Evolutionary conservation across 2,797 vertebrate genomes (phyloP), one percentile per base, ranked within the genome.

Genomic region (Anas flavirostris): DNA sequence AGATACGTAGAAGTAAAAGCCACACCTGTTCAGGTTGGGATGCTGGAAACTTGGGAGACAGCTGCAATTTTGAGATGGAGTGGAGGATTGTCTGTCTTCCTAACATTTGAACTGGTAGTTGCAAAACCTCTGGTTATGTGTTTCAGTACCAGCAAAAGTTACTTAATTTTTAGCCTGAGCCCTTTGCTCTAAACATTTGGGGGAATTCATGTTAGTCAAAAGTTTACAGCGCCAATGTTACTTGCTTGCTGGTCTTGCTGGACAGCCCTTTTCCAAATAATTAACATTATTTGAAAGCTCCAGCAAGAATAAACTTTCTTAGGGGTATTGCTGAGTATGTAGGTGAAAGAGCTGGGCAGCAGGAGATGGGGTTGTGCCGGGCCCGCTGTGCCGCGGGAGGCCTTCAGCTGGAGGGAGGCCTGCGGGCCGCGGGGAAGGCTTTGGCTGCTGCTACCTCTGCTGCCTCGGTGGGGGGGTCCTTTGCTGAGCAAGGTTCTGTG

Each of bases 161-260:
- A 66, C 26, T 46, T 78, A 43, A 43, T 66, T 69, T 82, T 56
- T 60, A 53, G 52, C 53, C 67, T 5, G 39, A 84, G 86, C 77
- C 90, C 90, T 97, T 95, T 96, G 84, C 94, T 82, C 93, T 73
- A 63, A 59, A 90, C 60, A 43, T 44, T 37, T 79, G n/a, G 82
- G 48, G 82, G 43, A 70, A 7, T 56, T 79, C 6, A 2, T 4
- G 8, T 48, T 64, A 37, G 82, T 3, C 1, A 7, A 55, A 73
- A 17, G 1, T 21, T n/a, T 3, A 14, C 50, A 26, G 67, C 70
- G 82, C 63, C 59, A 14, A 0, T 6, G 70, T n/a, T 66, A 14
- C 39, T 73, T 79, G 86, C 44, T 58, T 43, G 60, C 85, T 78
- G 90, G 44, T 60, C 77, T 59, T 19, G 82, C 52, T 88, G 56